phyloP scores from a whole-genome alignment of 2,113 vertebrate species.

The Holacanthus passer region DNA sequence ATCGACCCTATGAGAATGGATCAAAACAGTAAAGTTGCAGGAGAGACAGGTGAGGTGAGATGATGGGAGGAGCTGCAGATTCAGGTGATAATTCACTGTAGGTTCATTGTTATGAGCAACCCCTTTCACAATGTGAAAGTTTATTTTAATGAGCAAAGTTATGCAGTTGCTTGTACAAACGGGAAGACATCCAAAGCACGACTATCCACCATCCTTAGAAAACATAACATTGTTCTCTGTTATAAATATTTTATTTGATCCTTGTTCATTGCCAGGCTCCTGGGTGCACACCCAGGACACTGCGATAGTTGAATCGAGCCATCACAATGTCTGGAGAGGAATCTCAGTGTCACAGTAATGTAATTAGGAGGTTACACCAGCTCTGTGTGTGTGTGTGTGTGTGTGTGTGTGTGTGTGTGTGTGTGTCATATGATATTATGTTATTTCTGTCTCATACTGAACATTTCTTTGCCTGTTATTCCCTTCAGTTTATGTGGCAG shows the following conservation, averaged over 20 bases:
- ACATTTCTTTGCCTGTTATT: conserved; percentile 34
- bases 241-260: conserved; percentile 2
- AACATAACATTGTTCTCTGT: not conserved
- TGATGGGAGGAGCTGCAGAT: not conserved
- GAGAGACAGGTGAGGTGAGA: not conserved
- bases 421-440: conserved; percentile 50
- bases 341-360: conserved; percentile 57
- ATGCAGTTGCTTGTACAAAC: not conserved
- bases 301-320: conserved; percentile 32
- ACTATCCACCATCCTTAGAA: not conserved
- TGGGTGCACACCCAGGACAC: conserved; percentile 12
- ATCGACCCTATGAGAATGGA: not conserved
- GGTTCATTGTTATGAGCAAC: not conserved
- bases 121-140: not conserved
- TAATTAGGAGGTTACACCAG: conserved; percentile 49
- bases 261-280: not conserved
- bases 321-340: conserved; percentile 55
- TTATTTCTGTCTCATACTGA: conserved; percentile 51
- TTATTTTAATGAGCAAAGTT: not conserved
- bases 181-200: not conserved
- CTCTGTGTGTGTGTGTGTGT: conserved; percentile 13
- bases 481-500: not conserved
- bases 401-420: conserved; percentile 21
- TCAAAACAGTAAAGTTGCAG: not conserved
- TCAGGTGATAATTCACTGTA: not conserved